These are phyloP conservation scores for Agrilus cyanescens DNA, from an alignment of 2,888 invertebrate genomes.

Conservation along the genomic window DNA sequence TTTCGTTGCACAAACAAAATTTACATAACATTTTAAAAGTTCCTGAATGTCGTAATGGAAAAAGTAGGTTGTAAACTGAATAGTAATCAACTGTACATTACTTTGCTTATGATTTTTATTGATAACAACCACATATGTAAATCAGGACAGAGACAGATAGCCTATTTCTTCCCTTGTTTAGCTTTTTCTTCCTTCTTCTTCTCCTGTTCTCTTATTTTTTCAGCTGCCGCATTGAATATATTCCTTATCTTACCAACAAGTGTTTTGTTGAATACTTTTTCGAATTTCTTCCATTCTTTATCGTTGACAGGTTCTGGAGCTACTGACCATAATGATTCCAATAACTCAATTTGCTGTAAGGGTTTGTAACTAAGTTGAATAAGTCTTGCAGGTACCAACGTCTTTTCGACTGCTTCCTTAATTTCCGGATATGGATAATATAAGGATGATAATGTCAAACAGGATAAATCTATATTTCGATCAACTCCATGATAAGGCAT, in stretches of 20 bases:
- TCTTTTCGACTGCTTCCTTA: conserved; percentile 32
- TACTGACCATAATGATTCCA: conserved; percentile 33
- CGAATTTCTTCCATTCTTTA: conserved; percentile 37
- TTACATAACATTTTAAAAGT: no score
- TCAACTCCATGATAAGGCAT: conserved; percentile 48
- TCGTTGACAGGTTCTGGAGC: conserved; percentile 31
- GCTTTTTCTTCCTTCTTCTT: conserved; percentile 24
- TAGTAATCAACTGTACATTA: no score
- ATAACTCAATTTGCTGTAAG: conserved; percentile 40
- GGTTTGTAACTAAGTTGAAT: conserved; percentile 43
- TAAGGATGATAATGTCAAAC: conserved; percentile 41
- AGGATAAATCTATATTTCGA: conserved; percentile 46
- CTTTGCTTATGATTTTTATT: no score
- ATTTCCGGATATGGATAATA: conserved; percentile 44
- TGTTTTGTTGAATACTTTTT: conserved; percentile 38
- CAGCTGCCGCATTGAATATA: conserved; percentile 27
- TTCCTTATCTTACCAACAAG: conserved; percentile 27
- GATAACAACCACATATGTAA: no score
- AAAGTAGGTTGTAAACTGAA: no score
- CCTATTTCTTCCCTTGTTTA: no score
- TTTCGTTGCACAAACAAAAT: no score
- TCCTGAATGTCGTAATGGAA: no score
- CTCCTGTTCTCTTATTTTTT: conserved; percentile 19
- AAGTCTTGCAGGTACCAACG: conserved; percentile 40
- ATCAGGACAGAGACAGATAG: no score